Conservation (phyloP, 2,888 invertebrate species). For the Amphipyra berbera region DNA sequence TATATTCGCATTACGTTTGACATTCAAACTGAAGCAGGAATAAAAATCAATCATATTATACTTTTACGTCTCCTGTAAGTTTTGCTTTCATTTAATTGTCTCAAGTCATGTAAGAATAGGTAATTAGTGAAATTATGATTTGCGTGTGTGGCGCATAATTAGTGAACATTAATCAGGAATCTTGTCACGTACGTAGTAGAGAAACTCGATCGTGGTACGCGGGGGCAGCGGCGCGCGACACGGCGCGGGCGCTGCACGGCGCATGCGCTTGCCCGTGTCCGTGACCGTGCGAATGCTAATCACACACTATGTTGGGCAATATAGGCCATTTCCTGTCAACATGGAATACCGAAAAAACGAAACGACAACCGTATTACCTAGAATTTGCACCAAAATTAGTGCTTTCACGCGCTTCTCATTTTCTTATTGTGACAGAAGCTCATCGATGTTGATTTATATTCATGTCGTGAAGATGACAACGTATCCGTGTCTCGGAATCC, state of each 20-base stretch:
- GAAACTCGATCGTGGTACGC: slow-evolving; percentile 69
- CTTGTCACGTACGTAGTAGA: slow-evolving; percentile 73
- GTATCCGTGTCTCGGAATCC: slow-evolving; percentile 31
- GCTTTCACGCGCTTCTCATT: slow-evolving; percentile 53
- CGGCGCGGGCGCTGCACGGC: slow-evolving; percentile 54
- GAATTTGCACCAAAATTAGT: slow-evolving; percentile 57
- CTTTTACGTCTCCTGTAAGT: slow-evolving; percentile 19
- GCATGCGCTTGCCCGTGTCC: slow-evolving; percentile 59
- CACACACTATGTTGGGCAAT: slow-evolving; percentile 73
- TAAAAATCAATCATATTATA: slow-evolving; percentile 20
- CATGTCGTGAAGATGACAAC: slow-evolving; percentile 33
- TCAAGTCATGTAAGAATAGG: slow-evolving; percentile 51
- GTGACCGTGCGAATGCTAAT: slow-evolving; percentile 79
- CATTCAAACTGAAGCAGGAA: slow-evolving; percentile 6
- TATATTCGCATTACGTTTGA: slow-evolving; percentile 7
- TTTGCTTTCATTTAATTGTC: slow-evolving; percentile 49
- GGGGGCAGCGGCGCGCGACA: slow-evolving; percentile 53
- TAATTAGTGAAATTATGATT: slow-evolving; percentile 70
- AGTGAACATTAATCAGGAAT: slow-evolving; percentile 63
- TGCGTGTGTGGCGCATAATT: slow-evolving; percentile 52
- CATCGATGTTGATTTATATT: slow-evolving; percentile 46
- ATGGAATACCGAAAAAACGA: slow-evolving; percentile 72
- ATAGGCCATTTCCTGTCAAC: slow-evolving; percentile 79
- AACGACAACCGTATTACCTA: slow-evolving; percentile 57
- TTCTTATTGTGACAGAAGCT: slow-evolving; percentile 32